Evolutionary conservation across 1,140 invertebrate genomes (phyloP), one percentile per base, ranked within the genome.

Genomic region (Paramacrobiotus metropolitanus): DNA sequence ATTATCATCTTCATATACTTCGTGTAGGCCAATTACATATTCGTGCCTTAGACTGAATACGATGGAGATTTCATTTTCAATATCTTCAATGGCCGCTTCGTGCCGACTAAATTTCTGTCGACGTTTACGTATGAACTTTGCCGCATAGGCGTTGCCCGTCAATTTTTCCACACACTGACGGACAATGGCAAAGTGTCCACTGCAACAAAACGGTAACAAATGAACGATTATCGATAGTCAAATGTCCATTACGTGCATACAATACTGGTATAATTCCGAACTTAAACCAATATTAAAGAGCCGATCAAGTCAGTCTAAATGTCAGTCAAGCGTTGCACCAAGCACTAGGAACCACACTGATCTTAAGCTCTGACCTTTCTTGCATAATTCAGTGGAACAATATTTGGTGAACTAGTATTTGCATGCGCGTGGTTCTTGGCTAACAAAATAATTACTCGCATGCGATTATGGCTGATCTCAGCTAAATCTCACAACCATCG

Each of bases 171-270:
- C 66, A 60, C 75, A 77, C 64, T 71, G 68, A 44, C 71, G 70
- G 28, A 79, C 78, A 45, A 76, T 72, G 2, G 78, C 78, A 71
- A 78, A 80, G 66, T 79, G 76, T 30, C 78, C 78, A 69, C 75
- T 77, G 64, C 30, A 70, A 70, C 62, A 66, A 63, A 62, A 65
- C n/a, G n/a, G n/a, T n/a, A n/a, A n/a, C n/a, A n/a, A n/a, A n/a
- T n/a, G n/a, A n/a, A n/a, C n/a, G n/a, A n/a, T n/a, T n/a, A n/a
- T n/a, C n/a, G n/a, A n/a, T n/a, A n/a, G n/a, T n/a, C n/a, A n/a
- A n/a, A n/a, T n/a, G n/a, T n/a, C n/a, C n/a, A n/a, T n/a, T n/a
- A n/a, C n/a, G n/a, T n/a, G n/a, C n/a, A n/a, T n/a, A n/a, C n/a
- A n/a, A n/a, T n/a, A n/a, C n/a, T n/a, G n/a, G n/a, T n/a, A n/a